Evolutionary conservation across 2,888 invertebrate genomes (phyloP).

Genomic region (Coleophora flavipennella): DNA sequence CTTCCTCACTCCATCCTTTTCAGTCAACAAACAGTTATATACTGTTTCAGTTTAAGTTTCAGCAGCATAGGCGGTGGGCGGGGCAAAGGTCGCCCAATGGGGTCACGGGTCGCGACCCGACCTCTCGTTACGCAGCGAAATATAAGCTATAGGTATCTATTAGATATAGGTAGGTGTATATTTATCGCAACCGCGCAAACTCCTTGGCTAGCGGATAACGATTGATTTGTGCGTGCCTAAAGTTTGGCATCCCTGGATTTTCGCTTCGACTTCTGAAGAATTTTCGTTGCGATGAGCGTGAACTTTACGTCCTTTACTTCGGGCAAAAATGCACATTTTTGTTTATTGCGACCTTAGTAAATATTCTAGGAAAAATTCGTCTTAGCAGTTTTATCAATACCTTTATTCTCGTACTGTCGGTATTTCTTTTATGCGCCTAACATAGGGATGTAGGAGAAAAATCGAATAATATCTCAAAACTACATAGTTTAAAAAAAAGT

Average conservation of each 20-base stretch:
- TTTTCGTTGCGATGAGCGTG: no score
- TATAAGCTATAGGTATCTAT: slow-evolving; percentile 10
- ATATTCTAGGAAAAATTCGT: no score
- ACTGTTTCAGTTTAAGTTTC: slow-evolving; percentile 20
- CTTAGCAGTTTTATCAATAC: no score
- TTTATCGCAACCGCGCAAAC: slow-evolving; percentile 34
- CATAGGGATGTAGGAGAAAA: no score
- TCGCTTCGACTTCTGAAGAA: no score
- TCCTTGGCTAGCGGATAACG: slow-evolving; percentile 23
- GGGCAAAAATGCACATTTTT: no score
- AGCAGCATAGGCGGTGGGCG: slow-evolving; percentile 52
- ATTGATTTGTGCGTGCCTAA: slow-evolving; percentile 35
- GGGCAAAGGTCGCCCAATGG: slow-evolving; percentile 65
- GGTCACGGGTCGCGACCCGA: slow-evolving; percentile 64
- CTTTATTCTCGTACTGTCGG: no score
- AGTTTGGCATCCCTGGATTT: slow-evolving; percentile 34
- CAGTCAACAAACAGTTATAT: slow-evolving; percentile 5
- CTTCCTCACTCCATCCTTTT: slow-evolving; percentile 32
- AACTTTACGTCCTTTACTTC: no score
- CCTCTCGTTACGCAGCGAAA: slow-evolving; percentile 22
- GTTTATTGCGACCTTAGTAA: no score
- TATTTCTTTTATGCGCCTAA: no score
- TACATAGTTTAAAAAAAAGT: no score
- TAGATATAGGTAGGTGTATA: slow-evolving; percentile 20
- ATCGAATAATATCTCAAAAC: no score